Percentiles rank a stretch among this genome's conserved stretches.
Conservation (phyloP, 2,113 vertebrate species). For the Rhabdomys dilectus region DNA sequence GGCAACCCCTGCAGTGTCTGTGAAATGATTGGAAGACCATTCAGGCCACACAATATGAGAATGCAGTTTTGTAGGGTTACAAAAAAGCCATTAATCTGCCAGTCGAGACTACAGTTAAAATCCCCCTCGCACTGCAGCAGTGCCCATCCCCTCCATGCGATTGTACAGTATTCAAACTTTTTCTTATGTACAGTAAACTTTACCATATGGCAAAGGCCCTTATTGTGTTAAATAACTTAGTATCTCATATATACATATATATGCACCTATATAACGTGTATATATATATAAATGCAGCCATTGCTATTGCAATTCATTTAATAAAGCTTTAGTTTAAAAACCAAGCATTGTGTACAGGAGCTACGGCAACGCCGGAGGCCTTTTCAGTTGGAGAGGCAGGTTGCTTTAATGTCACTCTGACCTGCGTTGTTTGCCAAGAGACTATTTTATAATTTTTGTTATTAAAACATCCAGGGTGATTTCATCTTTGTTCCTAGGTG, state of each 20-base stretch:
- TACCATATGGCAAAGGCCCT: conserved; percentile 92
- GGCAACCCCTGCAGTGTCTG: conserved; percentile 86
- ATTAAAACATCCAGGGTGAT: conserved; percentile 87
- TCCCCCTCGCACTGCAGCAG: conserved; percentile 95
- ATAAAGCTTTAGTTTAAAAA: conserved; percentile 94
- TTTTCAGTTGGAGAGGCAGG: conserved; percentile 93
- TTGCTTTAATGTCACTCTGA: conserved; percentile 92
- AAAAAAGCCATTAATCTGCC: conserved; percentile 91
- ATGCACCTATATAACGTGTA: conserved; percentile 84
- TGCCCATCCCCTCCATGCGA: conserved; percentile 95
- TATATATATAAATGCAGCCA: conserved; percentile 86
- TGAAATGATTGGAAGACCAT: conserved; percentile 76
- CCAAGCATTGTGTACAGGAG: conserved; percentile 95
- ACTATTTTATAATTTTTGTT: conserved; percentile 90
- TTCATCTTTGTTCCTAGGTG: conserved; percentile 86
- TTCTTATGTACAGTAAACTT: conserved; percentile 94
- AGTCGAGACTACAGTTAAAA: conserved; percentile 92
- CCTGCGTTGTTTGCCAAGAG: conserved; percentile 88
- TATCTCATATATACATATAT: conserved; percentile 88
- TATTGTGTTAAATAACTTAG: conserved; percentile 90
- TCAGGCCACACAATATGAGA: conserved; percentile 86
- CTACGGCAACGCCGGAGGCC: conserved; percentile 91
- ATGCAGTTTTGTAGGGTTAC: conserved; percentile 90
- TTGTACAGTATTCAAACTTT: conserved; percentile 93
- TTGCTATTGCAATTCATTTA: conserved; percentile 95